Evolutionary conservation across 2,113 vertebrate genomes (phyloP), one percentile per base, ranked within the genome.

Genomic region (Abramis brama): DNA sequence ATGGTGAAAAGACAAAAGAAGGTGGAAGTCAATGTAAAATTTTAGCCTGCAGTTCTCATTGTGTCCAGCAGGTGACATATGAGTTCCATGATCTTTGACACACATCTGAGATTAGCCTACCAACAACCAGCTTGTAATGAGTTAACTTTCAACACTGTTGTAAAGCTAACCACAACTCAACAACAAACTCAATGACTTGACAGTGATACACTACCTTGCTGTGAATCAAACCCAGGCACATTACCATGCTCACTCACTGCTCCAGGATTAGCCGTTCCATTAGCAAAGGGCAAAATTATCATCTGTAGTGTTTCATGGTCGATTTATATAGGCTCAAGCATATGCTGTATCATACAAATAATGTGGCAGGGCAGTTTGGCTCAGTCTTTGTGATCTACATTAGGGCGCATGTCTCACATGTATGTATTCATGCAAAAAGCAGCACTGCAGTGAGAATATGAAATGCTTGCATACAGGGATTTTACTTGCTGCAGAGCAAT

Each of bases 41-140:
- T n/a, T 70, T 23, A 12, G 55, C 12, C 8, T 82, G 85, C 76
- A 86, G 73, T 88, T 36, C 79, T 19, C 2, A 7, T 47, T 27
- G 1, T n/a, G 55, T 73, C 90, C 94, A 91, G 91, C 87, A 83
- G 94, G 89, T 91, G 93, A 55, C 91, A 88, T 91, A 91, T 92
- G 89, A 92, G 91, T 76, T 93, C 94, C 81, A 89, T 88, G 11
- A 84, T 70, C 57, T n/a, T 12, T 2, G 19, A 27, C 19, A 36
- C 6, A 8, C 55, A 57, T 57, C 55, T 57, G 7, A 57, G 55
- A 12, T 7, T 12, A 36, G 25, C 15, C 6, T 2, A 0, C 10
- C 17, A 64, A 64, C 74, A 86, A 33, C 43, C 73, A 79, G 84
- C 74, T 83, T 36, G 39, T 64, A 50, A n/a, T 8, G 84, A 71